These are phyloP conservation scores for Fistularia tabacaria DNA, from an alignment of 2,797 vertebrate species.

Conservation along the genomic window DNA sequence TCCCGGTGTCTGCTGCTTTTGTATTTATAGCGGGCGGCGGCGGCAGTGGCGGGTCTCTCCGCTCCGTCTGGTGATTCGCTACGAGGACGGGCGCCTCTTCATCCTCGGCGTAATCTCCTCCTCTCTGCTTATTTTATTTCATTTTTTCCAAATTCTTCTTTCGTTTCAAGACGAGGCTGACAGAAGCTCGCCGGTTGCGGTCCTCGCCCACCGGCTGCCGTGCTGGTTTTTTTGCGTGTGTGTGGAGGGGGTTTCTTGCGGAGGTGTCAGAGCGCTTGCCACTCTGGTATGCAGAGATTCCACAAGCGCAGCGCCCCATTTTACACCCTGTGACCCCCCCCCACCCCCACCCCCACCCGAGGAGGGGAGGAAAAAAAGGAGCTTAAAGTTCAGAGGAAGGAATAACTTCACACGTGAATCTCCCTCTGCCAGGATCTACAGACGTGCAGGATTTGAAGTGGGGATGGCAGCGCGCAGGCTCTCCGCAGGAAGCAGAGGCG, in stretches of 20 bases:
- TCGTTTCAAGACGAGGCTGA: slow-evolving; percentile 64
- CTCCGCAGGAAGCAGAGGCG: slow-evolving; percentile 9
- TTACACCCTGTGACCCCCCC: slow-evolving; percentile 43
- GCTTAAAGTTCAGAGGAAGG: slow-evolving; percentile 22
- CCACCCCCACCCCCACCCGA: slow-evolving; percentile 42
- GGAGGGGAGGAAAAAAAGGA: slow-evolving; percentile 3
- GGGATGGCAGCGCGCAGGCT: slow-evolving; percentile 29
- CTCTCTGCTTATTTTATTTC: slow-evolving; percentile 21
- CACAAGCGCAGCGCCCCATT: slow-evolving; percentile 42
- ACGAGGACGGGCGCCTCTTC: slow-evolving; percentile 51
- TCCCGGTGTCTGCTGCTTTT: slow-evolving; percentile 49
- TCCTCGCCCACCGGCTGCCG: slow-evolving; percentile 51
- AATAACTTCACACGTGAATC: slow-evolving; percentile 11
- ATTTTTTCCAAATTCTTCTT: slow-evolving; percentile 35
- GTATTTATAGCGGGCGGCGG: slow-evolving; percentile 54
- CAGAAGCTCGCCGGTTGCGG: slow-evolving; percentile 45
- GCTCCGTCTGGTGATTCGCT: slow-evolving; percentile 67
- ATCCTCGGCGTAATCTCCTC: slow-evolving; percentile 16
- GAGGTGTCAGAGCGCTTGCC: slow-evolving; percentile 55
- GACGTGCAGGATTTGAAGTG: slow-evolving; percentile 22
- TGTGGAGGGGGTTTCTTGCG: slow-evolving; percentile 15
- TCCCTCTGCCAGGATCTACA: slow-evolving; percentile 16
- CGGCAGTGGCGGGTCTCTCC: slow-evolving; percentile 9
- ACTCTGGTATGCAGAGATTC: slow-evolving; percentile 63
- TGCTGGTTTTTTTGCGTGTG: slow-evolving; percentile 46